These are phyloP conservation scores for Cacoxenus indagator DNA, from an alignment of 2,888 invertebrate genomes.

Conservation along the genomic window DNA sequence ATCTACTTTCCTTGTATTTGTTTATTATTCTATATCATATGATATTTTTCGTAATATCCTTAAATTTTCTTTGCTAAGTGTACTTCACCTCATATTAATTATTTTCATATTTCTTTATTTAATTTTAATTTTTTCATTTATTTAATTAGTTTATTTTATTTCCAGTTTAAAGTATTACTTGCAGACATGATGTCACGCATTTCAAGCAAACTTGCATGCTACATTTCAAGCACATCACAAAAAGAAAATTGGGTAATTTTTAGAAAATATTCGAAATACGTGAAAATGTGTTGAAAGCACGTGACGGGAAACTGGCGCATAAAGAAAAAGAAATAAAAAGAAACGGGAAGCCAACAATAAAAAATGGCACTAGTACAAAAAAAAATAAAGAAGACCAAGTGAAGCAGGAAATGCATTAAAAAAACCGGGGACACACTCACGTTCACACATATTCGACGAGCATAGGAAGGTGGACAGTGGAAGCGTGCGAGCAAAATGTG, in stretches of 20 bases:
- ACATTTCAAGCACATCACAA: neutral
- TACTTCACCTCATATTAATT: too few relatives aligned
- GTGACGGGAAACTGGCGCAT: slow-evolving; percentile 47
- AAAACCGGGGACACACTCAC: slow-evolving; percentile 19
- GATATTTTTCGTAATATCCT: too few relatives aligned
- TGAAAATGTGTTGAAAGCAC: slow-evolving; percentile 54
- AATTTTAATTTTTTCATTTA: too few relatives aligned
- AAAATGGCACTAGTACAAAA: slow-evolving; percentile 23
- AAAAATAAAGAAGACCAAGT: slow-evolving; percentile 25
- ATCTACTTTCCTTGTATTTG: too few relatives aligned
- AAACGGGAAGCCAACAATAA: slow-evolving; percentile 39
- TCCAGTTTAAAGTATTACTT: too few relatives aligned
- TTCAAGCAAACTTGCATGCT: neutral
- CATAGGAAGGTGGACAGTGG: neutral
- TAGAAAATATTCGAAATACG: slow-evolving; percentile 59
- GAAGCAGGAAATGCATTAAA: slow-evolving; percentile 13
- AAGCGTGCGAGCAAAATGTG: neutral
- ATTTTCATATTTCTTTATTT: too few relatives aligned
- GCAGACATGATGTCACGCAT: neutral
- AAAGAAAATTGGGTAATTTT: slow-evolving; percentile 61
- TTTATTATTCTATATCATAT: too few relatives aligned
- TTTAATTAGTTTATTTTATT: too few relatives aligned
- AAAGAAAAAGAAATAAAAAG: slow-evolving; percentile 24
- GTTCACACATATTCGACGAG: slow-evolving; percentile 1
- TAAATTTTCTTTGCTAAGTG: too few relatives aligned